Conservation (phyloP, 1,140 invertebrate species). For the Dinoponera quadriceps region DNA sequence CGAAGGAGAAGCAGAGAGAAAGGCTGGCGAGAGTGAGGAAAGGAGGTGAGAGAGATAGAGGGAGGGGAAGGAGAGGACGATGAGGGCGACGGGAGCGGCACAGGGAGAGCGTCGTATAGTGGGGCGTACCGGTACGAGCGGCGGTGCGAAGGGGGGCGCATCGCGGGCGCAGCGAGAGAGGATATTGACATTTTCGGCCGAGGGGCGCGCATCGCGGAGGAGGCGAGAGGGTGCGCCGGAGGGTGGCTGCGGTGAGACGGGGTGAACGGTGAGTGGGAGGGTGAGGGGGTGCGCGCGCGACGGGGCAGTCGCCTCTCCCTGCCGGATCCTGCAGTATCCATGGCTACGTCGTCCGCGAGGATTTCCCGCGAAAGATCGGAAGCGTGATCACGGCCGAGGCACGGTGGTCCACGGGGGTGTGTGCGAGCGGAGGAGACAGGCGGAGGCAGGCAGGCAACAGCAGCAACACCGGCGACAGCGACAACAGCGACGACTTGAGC, state of each 20-base stretch:
- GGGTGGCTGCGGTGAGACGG: conserved; percentile 8
- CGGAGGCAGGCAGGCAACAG: background rate
- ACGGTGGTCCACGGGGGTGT: conserved; percentile 24
- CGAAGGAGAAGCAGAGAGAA: conserved; percentile 9
- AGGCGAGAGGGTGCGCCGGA: conserved; percentile 25
- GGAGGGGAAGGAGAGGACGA: background rate
- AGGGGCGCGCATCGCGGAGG: conserved; percentile 74
- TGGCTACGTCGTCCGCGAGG: conserved; percentile 77
- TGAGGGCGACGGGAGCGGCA: conserved; percentile 30
- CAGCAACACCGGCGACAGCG: conserved; percentile 1
- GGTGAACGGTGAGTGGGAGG: background rate
- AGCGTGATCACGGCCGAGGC: conserved; percentile 52
- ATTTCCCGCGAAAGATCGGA: conserved; percentile 72
- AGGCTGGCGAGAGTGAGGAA: conserved; percentile 55
- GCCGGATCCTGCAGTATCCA: conserved; percentile 77
- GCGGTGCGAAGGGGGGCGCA: conserved; percentile 67
- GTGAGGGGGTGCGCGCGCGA: conserved; percentile 59
- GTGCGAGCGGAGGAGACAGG: background rate
- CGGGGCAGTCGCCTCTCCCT: conserved; percentile 72
- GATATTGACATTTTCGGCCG: conserved; percentile 84
- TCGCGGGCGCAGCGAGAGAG: conserved; percentile 77
- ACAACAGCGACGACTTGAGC: conserved; percentile 4
- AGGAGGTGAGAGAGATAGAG: conserved; percentile 29
- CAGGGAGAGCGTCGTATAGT: conserved; percentile 25
- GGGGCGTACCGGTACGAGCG: conserved; percentile 20